A percentile compares a stretch with the other conserved stretches of the same genome.
These are phyloP conservation scores for Quadriops clusia DNA, from an alignment of 2,888 invertebrate genomes.

Conservation along the genomic window DNA sequence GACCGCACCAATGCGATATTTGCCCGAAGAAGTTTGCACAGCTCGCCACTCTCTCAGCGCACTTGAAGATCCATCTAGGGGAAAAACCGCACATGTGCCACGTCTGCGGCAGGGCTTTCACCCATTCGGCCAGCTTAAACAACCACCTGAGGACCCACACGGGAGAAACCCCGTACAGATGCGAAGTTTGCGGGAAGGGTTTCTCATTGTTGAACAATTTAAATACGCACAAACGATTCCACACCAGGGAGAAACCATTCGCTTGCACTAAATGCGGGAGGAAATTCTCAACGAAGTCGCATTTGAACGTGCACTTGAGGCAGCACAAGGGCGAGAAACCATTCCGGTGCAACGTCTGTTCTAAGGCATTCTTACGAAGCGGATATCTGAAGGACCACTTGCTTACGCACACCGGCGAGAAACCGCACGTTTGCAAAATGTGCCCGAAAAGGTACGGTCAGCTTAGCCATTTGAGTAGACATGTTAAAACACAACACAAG, in stretches of 20 bases:
- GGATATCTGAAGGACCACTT: conserved; percentile 42
- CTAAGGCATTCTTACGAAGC: conserved; percentile 40
- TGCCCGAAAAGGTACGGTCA: conserved; percentile 33
- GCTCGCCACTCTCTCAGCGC: conserved; percentile 18
- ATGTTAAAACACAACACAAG: no score
- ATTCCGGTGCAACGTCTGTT: conserved; percentile 40
- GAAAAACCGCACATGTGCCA: conserved; percentile 20
- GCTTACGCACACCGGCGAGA: conserved; percentile 46
- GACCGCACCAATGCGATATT: conserved; percentile 20
- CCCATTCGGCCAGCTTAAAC: conserved; percentile 22
- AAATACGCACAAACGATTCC: conserved; percentile 27
- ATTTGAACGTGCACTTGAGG: conserved; percentile 26
- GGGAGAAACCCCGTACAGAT: conserved; percentile 16
- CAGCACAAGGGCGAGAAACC: conserved; percentile 26
- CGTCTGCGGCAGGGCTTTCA: conserved; percentile 25
- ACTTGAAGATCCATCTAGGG: conserved; percentile 20
- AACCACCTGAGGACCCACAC: conserved; percentile 25
- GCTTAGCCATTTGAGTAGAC: conserved; percentile 27
- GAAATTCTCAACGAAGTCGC: conserved; percentile 27
- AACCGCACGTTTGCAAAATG: conserved; percentile 43
- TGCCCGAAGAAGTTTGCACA: conserved; percentile 23
- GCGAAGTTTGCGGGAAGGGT: conserved; percentile 15
- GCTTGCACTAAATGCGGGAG: conserved; percentile 24
- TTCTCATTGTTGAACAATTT: conserved; percentile 26
- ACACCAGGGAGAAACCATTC: conserved; percentile 25